Evolutionary conservation across 2,888 invertebrate genomes (phyloP).

Genomic region (Lysandra coridon): DNA sequence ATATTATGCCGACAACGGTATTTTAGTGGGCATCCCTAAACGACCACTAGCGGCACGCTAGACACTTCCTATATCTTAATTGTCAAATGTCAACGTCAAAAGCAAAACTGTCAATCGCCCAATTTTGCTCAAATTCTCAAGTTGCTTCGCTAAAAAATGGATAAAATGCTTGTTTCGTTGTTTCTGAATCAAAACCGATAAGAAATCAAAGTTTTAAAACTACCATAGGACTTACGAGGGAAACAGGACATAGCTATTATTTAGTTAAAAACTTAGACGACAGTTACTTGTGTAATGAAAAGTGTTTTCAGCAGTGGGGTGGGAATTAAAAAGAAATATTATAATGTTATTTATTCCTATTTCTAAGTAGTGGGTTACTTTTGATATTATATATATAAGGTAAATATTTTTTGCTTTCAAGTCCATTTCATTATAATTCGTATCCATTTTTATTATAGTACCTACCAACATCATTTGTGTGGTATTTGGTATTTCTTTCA

Average conservation of each 20-base stretch:
- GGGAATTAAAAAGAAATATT: background rate
- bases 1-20: no score
- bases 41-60: no score
- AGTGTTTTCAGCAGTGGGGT: background rate
- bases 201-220: background rate
- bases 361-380: background rate
- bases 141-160: background rate
- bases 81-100: background rate
- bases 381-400: background rate
- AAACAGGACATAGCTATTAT: background rate
- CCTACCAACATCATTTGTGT: background rate
- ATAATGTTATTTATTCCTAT: background rate
- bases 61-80: no score
- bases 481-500: no score
- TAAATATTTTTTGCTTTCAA: background rate
- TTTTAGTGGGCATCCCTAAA: no score
- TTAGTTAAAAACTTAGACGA: background rate
- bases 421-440: background rate
- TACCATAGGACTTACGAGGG: background rate
- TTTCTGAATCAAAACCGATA: background rate
- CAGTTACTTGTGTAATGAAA: background rate
- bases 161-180: background rate
- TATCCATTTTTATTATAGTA: background rate
- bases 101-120: background rate
- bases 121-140: background rate